phyloP scores from a whole-genome alignment of 1,140 invertebrate species.

The Caenorhabditis tropicalis region DNA sequence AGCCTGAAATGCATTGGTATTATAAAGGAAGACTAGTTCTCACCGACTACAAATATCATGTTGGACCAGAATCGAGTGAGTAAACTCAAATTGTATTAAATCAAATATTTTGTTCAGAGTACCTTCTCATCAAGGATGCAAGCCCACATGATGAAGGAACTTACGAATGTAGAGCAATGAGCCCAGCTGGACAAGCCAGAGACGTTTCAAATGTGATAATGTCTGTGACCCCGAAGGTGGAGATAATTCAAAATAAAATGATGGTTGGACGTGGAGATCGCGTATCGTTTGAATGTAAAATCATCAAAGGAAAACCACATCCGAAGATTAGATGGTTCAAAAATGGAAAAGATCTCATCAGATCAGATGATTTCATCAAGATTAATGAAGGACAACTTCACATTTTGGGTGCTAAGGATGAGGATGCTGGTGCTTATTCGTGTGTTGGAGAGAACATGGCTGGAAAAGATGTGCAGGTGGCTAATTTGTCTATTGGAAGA shows the following conservation, averaged over 20 bases:
- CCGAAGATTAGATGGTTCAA: conserved; percentile 74
- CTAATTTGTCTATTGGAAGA: conserved; percentile 74
- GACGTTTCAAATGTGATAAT: conserved; percentile 62
- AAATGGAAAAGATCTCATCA: conserved; percentile 65
- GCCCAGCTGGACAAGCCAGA: conserved; percentile 73
- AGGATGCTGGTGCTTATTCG: conserved; percentile 72
- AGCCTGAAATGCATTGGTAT: conserved; percentile 66
- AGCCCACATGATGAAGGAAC: conserved; percentile 73
- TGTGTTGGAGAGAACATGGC: conserved; percentile 75
- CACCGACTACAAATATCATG: conserved; percentile 61
- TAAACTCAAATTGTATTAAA: neutral
- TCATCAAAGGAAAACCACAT: conserved; percentile 73
- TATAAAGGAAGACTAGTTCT: conserved; percentile 59
- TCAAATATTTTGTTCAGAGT: conserved; percentile 49
- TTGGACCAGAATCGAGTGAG: neutral
- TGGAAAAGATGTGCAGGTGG: conserved; percentile 70
- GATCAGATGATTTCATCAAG: conserved; percentile 44
- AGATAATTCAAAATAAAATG: conserved; percentile 68
- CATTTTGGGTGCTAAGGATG: conserved; percentile 62
- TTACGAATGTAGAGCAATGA: conserved; percentile 74
- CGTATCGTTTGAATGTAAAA: conserved; percentile 63
- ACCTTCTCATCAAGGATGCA: conserved; percentile 69
- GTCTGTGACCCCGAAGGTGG: conserved; percentile 73
- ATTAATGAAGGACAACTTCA: conserved; percentile 45
- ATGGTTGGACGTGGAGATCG: conserved; percentile 70